Evolutionary conservation across 2,113 vertebrate genomes (phyloP).

Genomic region (Pica pica): DNA sequence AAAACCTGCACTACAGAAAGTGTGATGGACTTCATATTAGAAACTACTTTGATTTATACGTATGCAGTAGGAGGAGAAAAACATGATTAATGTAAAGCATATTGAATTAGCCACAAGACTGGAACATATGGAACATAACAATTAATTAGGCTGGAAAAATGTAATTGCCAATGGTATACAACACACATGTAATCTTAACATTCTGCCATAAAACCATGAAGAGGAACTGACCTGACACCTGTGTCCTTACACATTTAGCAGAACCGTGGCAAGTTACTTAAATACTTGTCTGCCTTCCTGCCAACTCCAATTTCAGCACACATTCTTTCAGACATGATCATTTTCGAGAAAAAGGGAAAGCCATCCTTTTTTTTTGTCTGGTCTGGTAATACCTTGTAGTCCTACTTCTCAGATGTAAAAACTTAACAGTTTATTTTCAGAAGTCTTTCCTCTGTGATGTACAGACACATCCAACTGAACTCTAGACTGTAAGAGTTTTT

Average conservation of each 20-base stretch:
- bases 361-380: not conserved
- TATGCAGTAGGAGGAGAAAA: not conserved
- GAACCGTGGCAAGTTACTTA: not conserved
- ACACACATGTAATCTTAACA: not conserved
- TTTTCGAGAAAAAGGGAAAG: not conserved
- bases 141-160: not conserved
- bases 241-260: not conserved
- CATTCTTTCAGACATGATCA: not conserved
- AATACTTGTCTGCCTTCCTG: not conserved
- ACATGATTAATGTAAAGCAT: not conserved
- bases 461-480: not conserved
- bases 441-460: not conserved
- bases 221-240: not conserved
- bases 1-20: not conserved
- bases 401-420: not conserved
- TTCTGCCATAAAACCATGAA: not conserved
- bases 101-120: not conserved
- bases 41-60: not conserved
- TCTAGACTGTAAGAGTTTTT: not conserved
- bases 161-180: not conserved
- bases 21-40: not conserved
- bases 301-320: not conserved
- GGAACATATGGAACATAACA: not conserved
- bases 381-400: not conserved
- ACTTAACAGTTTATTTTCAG: fast-evolving